A percentile compares a stretch with the other conserved stretches of the same genome.
These are phyloP conservation scores for Drosophila navojoa DNA, from an alignment of 1,140 invertebrate species.

Conservation along the genomic window DNA sequence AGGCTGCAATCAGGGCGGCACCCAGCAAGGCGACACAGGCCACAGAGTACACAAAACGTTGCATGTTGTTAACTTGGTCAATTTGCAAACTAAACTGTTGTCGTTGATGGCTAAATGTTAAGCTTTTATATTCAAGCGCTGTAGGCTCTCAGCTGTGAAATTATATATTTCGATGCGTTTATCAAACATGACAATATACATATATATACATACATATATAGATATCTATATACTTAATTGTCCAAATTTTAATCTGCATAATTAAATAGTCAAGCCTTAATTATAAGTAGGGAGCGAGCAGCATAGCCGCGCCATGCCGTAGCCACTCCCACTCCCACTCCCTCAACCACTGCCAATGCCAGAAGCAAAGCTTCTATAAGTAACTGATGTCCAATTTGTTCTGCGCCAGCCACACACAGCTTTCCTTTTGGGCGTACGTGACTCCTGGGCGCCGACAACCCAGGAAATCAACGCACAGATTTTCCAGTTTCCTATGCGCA, in stretches of 20 bases:
- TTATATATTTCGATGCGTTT: conserved; percentile 53
- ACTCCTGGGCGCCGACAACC: conserved; percentile 23
- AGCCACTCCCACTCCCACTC: not conserved
- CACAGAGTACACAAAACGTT: conserved; percentile 26
- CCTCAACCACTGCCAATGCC: not conserved
- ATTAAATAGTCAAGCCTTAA: conserved; percentile 21
- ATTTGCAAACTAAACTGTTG: conserved; percentile 29
- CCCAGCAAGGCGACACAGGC: conserved; percentile 34
- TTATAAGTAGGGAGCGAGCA: not conserved
- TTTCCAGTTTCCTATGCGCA: conserved; percentile 18
- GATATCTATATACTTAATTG: conserved; percentile 18
- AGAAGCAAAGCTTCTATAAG: not conserved
- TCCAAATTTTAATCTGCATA: conserved; percentile 30
- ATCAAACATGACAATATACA: conserved; percentile 22
- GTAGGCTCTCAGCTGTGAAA: conserved; percentile 64
- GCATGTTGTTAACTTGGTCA: conserved; percentile 43
- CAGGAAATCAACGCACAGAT: conserved; percentile 42
- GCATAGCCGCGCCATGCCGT: not conserved
- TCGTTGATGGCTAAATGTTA: conserved; percentile 10
- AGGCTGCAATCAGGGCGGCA: conserved; percentile 34
- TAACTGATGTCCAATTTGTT: conserved; percentile 7
- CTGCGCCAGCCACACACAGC: conserved; percentile 6
- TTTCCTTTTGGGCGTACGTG: conserved; percentile 34
- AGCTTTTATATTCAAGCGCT: conserved; percentile 30
- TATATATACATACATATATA: not conserved